phyloP scores from a whole-genome alignment of 2,888 invertebrate species.

The Mylabris sibirica region DNA sequence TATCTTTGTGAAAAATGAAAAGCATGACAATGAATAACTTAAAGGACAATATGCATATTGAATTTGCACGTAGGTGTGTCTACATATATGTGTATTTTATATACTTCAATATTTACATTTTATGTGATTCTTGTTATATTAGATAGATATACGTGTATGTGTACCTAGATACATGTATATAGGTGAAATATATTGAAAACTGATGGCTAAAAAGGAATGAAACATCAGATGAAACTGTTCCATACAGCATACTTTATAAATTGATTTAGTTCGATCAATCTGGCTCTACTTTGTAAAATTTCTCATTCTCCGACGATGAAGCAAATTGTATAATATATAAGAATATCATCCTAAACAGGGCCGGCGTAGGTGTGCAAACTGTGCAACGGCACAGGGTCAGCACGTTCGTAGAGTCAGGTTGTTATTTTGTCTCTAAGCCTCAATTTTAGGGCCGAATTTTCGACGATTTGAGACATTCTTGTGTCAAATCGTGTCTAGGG shows the following conservation, averaged over 20 bases:
- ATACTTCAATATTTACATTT: constrained; percentile 30
- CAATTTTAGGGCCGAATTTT: no score
- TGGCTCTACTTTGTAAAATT: background rate
- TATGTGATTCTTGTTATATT: constrained; percentile 25
- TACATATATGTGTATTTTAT: background rate
- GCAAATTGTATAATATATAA: no score
- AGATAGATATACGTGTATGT: background rate
- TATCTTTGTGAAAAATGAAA: constrained; percentile 49
- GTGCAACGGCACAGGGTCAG: no score
- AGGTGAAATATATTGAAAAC: background rate
- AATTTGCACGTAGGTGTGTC: constrained; percentile 29
- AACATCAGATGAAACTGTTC: constrained; percentile 37
- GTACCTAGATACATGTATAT: no score
- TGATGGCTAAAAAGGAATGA: constrained; percentile 44
- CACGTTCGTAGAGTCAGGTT: no score
- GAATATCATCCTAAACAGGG: background rate
- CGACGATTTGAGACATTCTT: no score
- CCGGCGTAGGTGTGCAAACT: no score
- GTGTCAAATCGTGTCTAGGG: no score
- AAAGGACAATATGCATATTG: constrained; percentile 43
- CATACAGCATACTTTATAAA: background rate
- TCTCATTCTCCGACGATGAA: background rate
- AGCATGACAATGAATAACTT: constrained; percentile 51
- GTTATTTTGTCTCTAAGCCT: no score
- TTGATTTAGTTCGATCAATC: background rate